Percentiles rank a stretch among this genome's conserved stretches.
phyloP scores from a whole-genome alignment of 2,113 vertebrate genomes.

The Pheucticus melanocephalus region DNA sequence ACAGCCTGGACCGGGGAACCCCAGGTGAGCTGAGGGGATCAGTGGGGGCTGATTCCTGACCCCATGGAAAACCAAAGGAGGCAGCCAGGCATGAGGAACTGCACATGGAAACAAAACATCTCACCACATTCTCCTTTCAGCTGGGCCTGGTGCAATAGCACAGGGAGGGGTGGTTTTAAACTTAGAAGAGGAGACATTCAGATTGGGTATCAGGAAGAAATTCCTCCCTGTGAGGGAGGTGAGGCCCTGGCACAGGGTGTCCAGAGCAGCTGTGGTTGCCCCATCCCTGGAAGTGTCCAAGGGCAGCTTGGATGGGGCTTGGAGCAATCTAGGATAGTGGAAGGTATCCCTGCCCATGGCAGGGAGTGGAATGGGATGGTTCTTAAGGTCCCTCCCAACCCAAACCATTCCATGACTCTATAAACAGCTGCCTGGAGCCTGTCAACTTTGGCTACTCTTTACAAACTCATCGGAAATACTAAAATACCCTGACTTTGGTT shows the following conservation, averaged over 20 bases:
- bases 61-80: fast-evolving
- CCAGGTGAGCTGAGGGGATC: not conserved
- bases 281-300: not conserved
- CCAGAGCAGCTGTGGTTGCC: not conserved
- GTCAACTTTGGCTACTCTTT: not conserved
- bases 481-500: constrained; percentile 4
- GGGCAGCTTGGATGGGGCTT: not conserved
- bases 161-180: not conserved
- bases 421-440: not conserved
- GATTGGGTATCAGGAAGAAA: not conserved
- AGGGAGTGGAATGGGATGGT: not conserved
- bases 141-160: not conserved
- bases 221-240: not conserved
- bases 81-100: not conserved
- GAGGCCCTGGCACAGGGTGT: not conserved
- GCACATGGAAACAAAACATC: not conserved
- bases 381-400: not conserved
- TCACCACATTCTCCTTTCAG: not conserved
- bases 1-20: fast-evolving
- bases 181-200: not conserved
- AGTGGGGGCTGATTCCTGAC: not conserved
- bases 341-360: not conserved
- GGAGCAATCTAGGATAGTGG: not conserved
- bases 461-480: not conserved
- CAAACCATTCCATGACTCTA: not conserved